A percentile compares a stretch with the other conserved stretches of the same genome.
These are phyloP conservation scores for Halcyon malimbica DNA, from an alignment of 2,113 vertebrate species.

Conservation along the genomic window DNA sequence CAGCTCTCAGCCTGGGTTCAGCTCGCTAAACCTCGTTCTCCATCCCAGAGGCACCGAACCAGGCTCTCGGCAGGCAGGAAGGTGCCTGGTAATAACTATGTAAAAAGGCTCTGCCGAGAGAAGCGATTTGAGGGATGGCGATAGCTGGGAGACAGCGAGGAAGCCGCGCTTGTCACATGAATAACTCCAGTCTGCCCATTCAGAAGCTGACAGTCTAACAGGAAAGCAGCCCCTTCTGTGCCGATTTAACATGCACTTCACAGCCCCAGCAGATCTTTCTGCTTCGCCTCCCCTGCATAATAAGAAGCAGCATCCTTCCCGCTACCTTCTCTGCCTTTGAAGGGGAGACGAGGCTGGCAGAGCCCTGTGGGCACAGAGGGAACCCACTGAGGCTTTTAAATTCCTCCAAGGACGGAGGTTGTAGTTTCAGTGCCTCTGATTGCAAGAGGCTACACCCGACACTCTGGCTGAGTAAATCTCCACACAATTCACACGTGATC, in stretches of 20 bases:
- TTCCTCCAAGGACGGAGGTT: not conserved
- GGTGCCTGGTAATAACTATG: not conserved
- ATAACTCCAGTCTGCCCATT: not conserved
- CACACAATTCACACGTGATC: fast-evolving
- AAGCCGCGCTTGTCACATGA: not conserved
- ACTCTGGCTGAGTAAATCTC: not conserved
- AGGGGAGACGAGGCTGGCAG: not conserved
- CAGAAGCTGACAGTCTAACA: not conserved
- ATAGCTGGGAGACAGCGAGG: not conserved
- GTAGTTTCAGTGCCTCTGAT: not conserved
- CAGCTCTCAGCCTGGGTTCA: fast-evolving
- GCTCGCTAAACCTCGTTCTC: not conserved
- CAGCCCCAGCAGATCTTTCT: slow-evolving; percentile 18
- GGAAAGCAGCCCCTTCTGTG: not conserved
- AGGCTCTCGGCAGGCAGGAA: not conserved
- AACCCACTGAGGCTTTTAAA: not conserved
- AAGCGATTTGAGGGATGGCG: not conserved
- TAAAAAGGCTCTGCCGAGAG: not conserved
- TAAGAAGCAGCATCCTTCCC: not conserved
- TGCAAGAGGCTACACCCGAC: not conserved
- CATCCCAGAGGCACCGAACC: not conserved
- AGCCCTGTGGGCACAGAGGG: not conserved
- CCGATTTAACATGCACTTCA: not conserved
- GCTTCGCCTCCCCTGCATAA: not conserved
- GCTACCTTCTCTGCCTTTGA: not conserved